phyloP scores from a whole-genome alignment of 1,140 invertebrate genomes.

The Olivierus martensii region DNA sequence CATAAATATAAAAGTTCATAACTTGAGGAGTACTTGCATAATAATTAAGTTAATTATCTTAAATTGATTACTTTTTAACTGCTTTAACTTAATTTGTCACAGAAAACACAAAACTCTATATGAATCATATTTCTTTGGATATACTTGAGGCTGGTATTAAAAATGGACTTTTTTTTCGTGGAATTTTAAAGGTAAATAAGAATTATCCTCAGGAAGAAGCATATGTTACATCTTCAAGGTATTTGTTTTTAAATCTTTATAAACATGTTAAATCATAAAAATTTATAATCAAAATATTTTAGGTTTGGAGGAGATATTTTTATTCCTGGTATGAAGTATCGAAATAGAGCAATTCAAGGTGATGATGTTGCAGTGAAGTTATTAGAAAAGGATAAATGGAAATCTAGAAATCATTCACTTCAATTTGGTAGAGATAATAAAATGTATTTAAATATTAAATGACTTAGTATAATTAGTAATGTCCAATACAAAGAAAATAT shows the following conservation, averaged over 20 bases:
- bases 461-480: no score
- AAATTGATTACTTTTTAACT: no score
- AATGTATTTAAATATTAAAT: no score
- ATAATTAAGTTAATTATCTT: no score
- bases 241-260: background rate
- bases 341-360: conserved; percentile 35
- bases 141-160: conserved; percentile 27
- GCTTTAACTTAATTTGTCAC: no score
- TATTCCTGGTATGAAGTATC: conserved; percentile 26
- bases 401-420: conserved; percentile 3
- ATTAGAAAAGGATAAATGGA: conserved; percentile 27
- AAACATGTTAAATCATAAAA: background rate
- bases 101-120: conserved; percentile 19
- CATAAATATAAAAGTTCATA: no score
- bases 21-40: no score
- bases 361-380: conserved; percentile 34
- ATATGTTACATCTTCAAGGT: conserved; percentile 27
- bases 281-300: background rate
- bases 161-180: conserved; percentile 24
- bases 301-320: conserved; percentile 26
- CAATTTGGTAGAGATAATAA: no score
- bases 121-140: conserved; percentile 26
- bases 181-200: conserved; percentile 28
- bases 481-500: no score
- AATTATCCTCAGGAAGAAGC: conserved; percentile 28